These are phyloP conservation scores for Eretmochelys imbricata DNA, from an alignment of 2,113 vertebrate species.

Conservation along the genomic window DNA sequence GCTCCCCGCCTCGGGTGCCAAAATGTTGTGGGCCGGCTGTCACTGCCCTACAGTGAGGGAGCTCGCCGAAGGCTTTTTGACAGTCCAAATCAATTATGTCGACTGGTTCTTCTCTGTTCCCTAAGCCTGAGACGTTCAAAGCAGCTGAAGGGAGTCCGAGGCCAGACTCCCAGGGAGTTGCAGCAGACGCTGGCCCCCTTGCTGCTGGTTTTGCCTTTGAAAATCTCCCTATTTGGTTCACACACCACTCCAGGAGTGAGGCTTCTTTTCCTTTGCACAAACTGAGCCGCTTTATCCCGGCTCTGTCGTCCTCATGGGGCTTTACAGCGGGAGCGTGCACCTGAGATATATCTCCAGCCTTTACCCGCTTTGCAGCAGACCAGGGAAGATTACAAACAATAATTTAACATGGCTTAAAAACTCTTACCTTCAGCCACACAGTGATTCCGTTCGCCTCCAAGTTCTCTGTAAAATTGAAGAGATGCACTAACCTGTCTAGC, in stretches of 20 bases:
- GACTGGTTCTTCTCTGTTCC: not conserved
- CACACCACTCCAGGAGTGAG: too few species aligned
- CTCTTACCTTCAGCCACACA: not conserved
- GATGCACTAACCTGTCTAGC: too few species aligned
- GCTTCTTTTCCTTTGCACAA: not conserved
- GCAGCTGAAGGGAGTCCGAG: fast-evolving
- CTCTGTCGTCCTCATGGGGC: not conserved
- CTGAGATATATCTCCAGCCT: not conserved
- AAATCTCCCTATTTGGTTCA: not conserved
- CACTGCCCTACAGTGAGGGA: too few species aligned
- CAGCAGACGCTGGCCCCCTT: not conserved
- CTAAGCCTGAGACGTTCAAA: not conserved
- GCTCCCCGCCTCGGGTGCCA: too few species aligned
- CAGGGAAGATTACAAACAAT: not conserved
- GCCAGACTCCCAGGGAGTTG: not conserved
- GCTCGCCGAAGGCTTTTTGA: not conserved
- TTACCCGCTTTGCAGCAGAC: not conserved
- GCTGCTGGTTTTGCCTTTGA: not conserved
- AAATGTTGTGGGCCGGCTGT: too few species aligned
- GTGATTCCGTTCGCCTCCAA: too few species aligned
- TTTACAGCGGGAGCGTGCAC: not conserved
- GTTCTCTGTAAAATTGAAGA: not conserved
- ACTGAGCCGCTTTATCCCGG: not conserved
- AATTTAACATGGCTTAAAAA: not conserved
- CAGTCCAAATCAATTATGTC: not conserved